phyloP scores from a whole-genome alignment of 2,797 vertebrate genomes.

The Allobates femoralis region DNA sequence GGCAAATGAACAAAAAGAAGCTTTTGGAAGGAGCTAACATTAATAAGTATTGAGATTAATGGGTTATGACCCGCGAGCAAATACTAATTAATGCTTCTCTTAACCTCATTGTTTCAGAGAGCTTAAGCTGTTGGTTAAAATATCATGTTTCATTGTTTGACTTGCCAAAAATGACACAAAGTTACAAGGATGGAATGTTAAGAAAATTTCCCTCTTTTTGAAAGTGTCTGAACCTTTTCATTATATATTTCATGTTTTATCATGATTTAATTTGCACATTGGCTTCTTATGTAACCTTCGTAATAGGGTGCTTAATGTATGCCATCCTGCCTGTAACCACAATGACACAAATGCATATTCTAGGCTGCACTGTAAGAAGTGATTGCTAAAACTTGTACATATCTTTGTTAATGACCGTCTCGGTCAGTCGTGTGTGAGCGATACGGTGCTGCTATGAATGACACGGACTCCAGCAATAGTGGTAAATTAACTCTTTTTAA shows the following conservation, averaged over 20 bases:
- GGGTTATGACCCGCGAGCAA: conserved; percentile 61
- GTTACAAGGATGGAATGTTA: conserved; percentile 45
- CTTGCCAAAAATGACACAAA: conserved; percentile 50
- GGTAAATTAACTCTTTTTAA: no score
- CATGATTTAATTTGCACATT: conserved; percentile 9
- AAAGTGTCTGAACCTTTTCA: not conserved
- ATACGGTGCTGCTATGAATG: no score
- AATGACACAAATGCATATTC: not conserved
- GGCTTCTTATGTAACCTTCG: not conserved
- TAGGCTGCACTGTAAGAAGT: not conserved
- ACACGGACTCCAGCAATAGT: no score
- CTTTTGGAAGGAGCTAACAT: conserved; percentile 58
- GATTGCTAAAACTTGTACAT: not conserved
- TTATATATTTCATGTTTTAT: not conserved
- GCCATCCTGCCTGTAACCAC: not conserved
- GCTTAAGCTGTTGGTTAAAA: conserved; percentile 54
- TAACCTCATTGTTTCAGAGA: conserved; percentile 59
- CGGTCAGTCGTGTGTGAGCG: no score
- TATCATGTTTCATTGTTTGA: conserved; percentile 46
- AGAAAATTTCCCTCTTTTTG: conserved; percentile 1
- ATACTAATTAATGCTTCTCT: conserved; percentile 59
- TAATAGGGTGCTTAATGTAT: not conserved
- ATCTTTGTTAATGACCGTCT: no score
- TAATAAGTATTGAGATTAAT: conserved; percentile 60
- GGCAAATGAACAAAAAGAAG: conserved; percentile 59